Conservation (phyloP, 2,113 vertebrate genomes). For the Cercopithecus mona region DNA sequence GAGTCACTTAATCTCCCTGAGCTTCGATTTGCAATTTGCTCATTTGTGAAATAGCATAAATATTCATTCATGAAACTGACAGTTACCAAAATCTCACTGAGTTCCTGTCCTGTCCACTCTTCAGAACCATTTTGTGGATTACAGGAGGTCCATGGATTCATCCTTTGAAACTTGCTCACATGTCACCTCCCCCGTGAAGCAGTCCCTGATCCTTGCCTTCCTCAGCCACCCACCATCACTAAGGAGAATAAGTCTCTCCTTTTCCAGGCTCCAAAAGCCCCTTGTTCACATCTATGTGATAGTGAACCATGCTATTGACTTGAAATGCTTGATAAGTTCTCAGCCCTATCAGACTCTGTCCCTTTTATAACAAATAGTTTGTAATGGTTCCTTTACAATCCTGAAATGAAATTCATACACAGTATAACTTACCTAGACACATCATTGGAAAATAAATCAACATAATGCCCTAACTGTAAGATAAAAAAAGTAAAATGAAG, state of each 20-base stretch:
- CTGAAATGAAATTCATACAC: constrained; percentile 31
- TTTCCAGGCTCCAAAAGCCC: neutral
- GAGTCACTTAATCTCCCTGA: neutral
- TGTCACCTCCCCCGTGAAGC: neutral
- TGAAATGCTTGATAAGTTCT: neutral
- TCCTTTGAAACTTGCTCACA: neutral
- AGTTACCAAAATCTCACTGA: neutral
- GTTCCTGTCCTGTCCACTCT: neutral
- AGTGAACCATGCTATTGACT: neutral
- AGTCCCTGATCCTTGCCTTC: neutral
- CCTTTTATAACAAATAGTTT: constrained; percentile 8
- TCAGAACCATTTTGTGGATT: neutral
- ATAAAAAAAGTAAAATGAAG: constrained; percentile 42
- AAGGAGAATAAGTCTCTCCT: neutral
- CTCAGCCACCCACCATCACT: neutral
- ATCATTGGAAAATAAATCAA: constrained; percentile 60
- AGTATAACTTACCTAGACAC: constrained; percentile 28
- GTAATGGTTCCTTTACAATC: constrained; percentile 32
- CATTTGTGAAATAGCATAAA: neutral
- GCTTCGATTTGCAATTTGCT: neutral
- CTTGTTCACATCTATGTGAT: neutral
- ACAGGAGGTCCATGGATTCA: neutral
- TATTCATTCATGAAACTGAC: neutral
- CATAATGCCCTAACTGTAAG: constrained; percentile 37
- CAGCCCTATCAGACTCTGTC: neutral